Evolutionary conservation across 92 coral and sea anemone species (phyloP), one percentile per base, ranked within the genome.

Genomic region (Chrysogorgia sp.): DNA sequence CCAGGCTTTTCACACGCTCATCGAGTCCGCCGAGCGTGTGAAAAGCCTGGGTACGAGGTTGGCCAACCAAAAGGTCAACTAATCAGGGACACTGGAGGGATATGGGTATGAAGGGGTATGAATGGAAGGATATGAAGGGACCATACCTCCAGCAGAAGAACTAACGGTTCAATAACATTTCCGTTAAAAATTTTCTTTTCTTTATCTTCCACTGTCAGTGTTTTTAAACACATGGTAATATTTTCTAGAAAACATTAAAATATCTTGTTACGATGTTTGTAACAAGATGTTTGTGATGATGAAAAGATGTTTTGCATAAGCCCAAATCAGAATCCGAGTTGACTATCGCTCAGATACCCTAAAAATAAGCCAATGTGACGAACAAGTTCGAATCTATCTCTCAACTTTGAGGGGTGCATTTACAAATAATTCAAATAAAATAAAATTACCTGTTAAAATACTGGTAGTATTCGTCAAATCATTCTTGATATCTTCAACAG

Each of bases 101-200:
- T 24, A 14, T 8, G 23, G 0, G 3, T 15, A 25, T 61, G 67
- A 61, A 14, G 9, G 23, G 0, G 3, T 15, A 25, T 14, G 33
- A 58, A 35, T 9, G n/a, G 2, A 26, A 26, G 14, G 9, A 61
- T 25, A 61, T 26, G 10, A 6, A 29, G 24, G 50, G 20, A 67
- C 12, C 79, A 48, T 82, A 94, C 98, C 98, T 94, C 98, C 0
- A 91, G 85, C 25, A 94, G 74, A 58, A 92, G 85, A 7, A 94
- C 98, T 33, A 94, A 52, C 0, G 85, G 90, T 81, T 94, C 96
- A 34, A 94, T 71, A 33, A 85, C 83, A 48, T 64, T 59, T 34
- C 98, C 97, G 53, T 94, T 94, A 70, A 94, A 92, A 77, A 84
- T 76, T 71, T 45, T 72, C 67, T 87, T 92, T 41, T 79, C 92